These are phyloP conservation scores for Microchirus variegatus DNA, from an alignment of 2,797 vertebrate genomes.

Conservation along the genomic window DNA sequence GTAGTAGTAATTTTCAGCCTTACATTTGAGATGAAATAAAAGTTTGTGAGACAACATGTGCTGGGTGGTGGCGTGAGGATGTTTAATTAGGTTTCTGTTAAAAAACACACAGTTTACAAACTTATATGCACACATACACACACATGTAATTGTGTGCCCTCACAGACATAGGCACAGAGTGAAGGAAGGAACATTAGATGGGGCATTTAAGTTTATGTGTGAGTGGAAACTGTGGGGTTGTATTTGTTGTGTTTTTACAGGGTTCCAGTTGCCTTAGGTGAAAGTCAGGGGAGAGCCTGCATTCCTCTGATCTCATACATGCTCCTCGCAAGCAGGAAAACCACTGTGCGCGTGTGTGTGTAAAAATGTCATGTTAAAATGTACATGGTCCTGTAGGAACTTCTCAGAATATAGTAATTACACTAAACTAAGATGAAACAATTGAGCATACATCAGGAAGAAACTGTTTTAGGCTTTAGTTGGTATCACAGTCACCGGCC, in stretches of 20 bases:
- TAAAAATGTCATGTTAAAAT: constrained; percentile 29
- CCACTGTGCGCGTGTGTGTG: constrained; percentile 27
- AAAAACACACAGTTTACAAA: constrained; percentile 52
- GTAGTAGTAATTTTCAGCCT: neutral
- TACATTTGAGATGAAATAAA: constrained; percentile 3
- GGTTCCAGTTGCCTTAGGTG: constrained; percentile 64
- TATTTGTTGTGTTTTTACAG: constrained; percentile 65
- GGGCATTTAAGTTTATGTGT: constrained; percentile 68
- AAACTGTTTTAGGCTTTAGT: constrained; percentile 44
- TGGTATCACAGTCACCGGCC: constrained; percentile 47
- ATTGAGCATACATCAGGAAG: neutral
- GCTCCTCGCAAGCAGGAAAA: constrained; percentile 58
- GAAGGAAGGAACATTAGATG: constrained; percentile 60
- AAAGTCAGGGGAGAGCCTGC: constrained; percentile 56
- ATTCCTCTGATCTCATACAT: constrained; percentile 68
- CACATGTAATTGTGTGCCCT: neutral
- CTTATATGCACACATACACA: constrained; percentile 9
- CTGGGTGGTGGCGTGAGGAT: constrained; percentile 20
- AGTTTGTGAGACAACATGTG: neutral
- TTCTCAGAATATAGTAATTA: constrained; percentile 11
- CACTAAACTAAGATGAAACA: neutral
- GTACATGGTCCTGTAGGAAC: constrained; percentile 30
- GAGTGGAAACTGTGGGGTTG: constrained; percentile 71
- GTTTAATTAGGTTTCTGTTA: constrained; percentile 51
- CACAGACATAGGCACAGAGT: neutral